phyloP scores from a whole-genome alignment of 2,888 invertebrate species.

The Lasioglossum figueresi region DNA sequence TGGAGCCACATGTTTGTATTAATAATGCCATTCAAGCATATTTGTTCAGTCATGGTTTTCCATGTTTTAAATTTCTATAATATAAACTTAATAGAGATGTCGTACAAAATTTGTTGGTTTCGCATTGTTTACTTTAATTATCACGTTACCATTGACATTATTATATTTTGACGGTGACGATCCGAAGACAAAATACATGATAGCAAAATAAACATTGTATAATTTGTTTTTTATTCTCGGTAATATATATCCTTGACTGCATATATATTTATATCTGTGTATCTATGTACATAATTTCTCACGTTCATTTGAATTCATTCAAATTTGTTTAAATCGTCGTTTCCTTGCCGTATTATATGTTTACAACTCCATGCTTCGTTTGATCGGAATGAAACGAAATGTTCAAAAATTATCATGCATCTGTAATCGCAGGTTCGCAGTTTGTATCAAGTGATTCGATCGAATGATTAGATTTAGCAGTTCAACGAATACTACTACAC shows the following conservation, averaged over 20 bases:
- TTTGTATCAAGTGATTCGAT: background rate
- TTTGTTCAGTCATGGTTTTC: background rate
- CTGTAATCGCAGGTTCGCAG: background rate
- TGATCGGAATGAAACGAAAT: background rate
- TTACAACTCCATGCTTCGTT: background rate
- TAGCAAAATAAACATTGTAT: constrained; percentile 66
- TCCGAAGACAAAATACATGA: constrained; percentile 54
- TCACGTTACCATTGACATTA: constrained; percentile 28
- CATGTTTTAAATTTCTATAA: constrained; percentile 14
- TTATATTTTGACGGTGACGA: constrained; percentile 33
- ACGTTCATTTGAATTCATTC: constrained; percentile 46
- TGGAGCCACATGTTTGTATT: constrained; percentile 12
- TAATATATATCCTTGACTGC: constrained; percentile 38
- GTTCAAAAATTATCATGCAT: background rate
- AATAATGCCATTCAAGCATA: background rate
- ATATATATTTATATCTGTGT: constrained; percentile 23
- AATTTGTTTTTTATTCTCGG: constrained; percentile 43
- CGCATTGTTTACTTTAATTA: constrained; percentile 35
- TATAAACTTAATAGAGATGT: constrained; percentile 12
- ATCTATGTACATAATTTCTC: constrained; percentile 56
- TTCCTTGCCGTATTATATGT: background rate
- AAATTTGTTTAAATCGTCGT: constrained; percentile 20
- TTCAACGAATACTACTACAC: background rate
- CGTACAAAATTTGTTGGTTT: constrained; percentile 19
- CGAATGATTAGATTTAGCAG: no score